Evolutionary conservation across 2,113 vertebrate genomes (phyloP), one percentile per base, ranked within the genome.

Genomic region (Polyodon spathula): DNA sequence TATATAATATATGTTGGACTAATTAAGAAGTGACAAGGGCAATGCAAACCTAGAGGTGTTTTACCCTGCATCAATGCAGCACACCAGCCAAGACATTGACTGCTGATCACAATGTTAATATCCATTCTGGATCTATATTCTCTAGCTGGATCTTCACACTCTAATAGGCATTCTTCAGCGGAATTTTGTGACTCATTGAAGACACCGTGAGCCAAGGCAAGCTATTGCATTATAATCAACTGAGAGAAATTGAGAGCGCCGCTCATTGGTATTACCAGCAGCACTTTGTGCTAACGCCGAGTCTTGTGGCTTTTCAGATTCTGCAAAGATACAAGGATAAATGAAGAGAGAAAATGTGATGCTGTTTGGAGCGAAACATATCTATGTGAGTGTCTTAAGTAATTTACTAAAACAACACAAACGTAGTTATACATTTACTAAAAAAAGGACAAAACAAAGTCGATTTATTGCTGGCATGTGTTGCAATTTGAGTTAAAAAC

Each of bases 261-360:
- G 69, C 81, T 84, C 79, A 83, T 84, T 84, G 78, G 80, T 80
- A 84, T 82, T 82, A 76, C 81, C 79, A 79, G 79, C 85, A 84
- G 69, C 84, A 83, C 86, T 86, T 85, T 80, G 73, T 71, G 78
- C n/a, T n/a, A n/a, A n/a, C n/a, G n/a, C n/a, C n/a, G n/a, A n/a
- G n/a, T n/a, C n/a, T n/a, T n/a, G n/a, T n/a, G n/a, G n/a, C n/a
- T n/a, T n/a, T n/a, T n/a, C n/a, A n/a, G n/a, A n/a, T n/a, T n/a
- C n/a, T n/a, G n/a, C n/a, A n/a, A n/a, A n/a, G n/a, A n/a, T n/a
- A n/a, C n/a, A n/a, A n/a, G n/a, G n/a, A n/a, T n/a, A n/a, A n/a
- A 65, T 12, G 38, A 50, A 43, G 14, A 37, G 53, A n/a, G n/a
- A 44, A 2, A 44, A 46, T 14, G n/a, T 46, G 44, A 46, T 46